These are phyloP conservation scores for Xenops minutus DNA, from an alignment of 2,797 vertebrate genomes.

Conservation along the genomic window DNA sequence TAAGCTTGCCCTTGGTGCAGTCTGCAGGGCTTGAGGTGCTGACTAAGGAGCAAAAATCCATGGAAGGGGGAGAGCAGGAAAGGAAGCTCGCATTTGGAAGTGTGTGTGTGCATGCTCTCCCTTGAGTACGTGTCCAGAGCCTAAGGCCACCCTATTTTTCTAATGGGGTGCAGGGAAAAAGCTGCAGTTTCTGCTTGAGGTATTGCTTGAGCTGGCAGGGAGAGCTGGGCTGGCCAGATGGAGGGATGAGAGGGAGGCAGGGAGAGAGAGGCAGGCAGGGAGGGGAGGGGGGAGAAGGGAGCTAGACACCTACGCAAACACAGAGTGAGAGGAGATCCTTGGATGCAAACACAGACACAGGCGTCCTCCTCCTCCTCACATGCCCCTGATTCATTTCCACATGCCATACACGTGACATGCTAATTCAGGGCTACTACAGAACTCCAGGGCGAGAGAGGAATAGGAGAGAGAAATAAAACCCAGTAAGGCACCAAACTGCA, in stretches of 20 bases:
- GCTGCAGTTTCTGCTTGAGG: conserved; percentile 54
- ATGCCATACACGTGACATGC: conserved; percentile 74
- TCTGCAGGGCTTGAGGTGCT: conserved; percentile 29
- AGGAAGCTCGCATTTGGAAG: not conserved
- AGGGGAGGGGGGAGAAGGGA: conserved; percentile 54
- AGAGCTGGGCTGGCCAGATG: conserved; percentile 61
- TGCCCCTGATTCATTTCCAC: conserved; percentile 75
- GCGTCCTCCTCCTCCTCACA: conserved; percentile 67
- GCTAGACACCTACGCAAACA: conserved; percentile 76
- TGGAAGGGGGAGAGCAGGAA: not conserved
- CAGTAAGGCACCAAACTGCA: conserved; percentile 19
- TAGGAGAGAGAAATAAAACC: conserved; percentile 36
- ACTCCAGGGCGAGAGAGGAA: conserved; percentile 56
- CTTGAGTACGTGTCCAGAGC: not conserved
- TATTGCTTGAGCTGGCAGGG: conserved; percentile 52
- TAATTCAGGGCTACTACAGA: conserved; percentile 75
- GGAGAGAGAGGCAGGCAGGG: conserved; percentile 47
- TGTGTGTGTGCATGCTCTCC: not conserved
- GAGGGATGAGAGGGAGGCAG: conserved; percentile 50
- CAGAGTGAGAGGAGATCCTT: conserved; percentile 80
- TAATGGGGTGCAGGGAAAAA: not conserved
- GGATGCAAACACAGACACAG: conserved; percentile 73
- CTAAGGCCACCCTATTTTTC: not conserved
- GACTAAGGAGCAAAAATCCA: not conserved
- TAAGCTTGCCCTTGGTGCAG: conserved; percentile 25